Evolutionary conservation across 2,888 invertebrate species (phyloP), one percentile per base, ranked within the genome.

Genomic region (Epistrophe grossulariae): DNA sequence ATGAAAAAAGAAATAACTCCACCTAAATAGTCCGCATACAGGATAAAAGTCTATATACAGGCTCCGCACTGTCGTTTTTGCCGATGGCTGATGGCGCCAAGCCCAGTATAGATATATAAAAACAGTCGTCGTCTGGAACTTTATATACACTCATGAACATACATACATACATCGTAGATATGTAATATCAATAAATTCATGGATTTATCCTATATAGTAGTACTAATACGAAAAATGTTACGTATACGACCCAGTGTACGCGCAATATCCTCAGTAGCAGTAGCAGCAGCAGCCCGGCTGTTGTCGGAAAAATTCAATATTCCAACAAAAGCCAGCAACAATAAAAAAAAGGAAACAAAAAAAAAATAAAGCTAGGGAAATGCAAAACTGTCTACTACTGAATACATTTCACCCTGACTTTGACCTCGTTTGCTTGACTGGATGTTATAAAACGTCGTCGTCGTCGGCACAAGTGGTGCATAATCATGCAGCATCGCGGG

Each of bases 361-460:
- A 35, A 62, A 7, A 50, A 35, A 35, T 1, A 7, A 35, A 35
- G 8, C 13, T 59, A 59, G 71, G 59, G 57, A 79, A 74, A 57
- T 71, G 52, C 59, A 81, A 84, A 84, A 60, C 71, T 77, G 84
- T 80, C 80, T 84, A 77, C 70, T 59, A 76, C 57, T 72, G 31
- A 66, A 48, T 17, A 48, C 76, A 74, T 76, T 87, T 79, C 76
- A 83, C 83, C 87, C 74, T 87, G 87, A 87, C 87, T 83, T 87
- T 87, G 87, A 87, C 87, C 83, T 83, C 87, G 79, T 83, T 87
- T 66, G 79, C 76, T 62, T 74, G 79, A 66, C 62, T 70, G 83
- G 74, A 79, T 76, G 76, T 48, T 82, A 64, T 73, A 66, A 52
- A 64, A 60, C 31, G 62, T 71, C 62, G 66, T 43, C 17, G 66